Percentiles rank a stretch among this genome's conserved stretches.
phyloP scores from a whole-genome alignment of 2,888 invertebrate species.

The Pristionchus fissidentatus region DNA sequence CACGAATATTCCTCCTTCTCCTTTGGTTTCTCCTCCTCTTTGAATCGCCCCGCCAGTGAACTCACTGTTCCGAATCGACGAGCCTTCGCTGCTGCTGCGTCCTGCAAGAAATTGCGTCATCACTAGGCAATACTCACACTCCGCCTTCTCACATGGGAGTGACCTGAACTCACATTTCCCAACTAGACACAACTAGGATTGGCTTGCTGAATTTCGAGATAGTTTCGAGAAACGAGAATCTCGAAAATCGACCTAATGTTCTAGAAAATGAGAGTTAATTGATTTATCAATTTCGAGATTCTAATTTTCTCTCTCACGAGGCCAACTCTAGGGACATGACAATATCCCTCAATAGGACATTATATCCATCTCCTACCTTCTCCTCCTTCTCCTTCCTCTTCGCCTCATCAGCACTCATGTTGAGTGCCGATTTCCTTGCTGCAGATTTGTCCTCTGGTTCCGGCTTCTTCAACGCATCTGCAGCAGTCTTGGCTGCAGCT shows the following conservation, averaged over 20 bases:
- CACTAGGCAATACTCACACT: neutral
- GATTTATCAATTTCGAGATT: too few species aligned
- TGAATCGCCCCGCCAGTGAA: slow-evolving; percentile 63
- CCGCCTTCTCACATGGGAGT: too few species aligned
- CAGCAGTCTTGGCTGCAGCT: slow-evolving; percentile 10
- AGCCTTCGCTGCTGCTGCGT: slow-evolving; percentile 64
- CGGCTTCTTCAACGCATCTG: slow-evolving; percentile 21
- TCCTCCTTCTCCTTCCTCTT: slow-evolving; percentile 65
- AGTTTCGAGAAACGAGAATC: too few species aligned
- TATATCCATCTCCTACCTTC: slow-evolving; percentile 52
- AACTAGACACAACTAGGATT: neutral
- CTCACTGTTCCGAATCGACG: slow-evolving; percentile 65
- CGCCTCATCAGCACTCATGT: slow-evolving; percentile 72
- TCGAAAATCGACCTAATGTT: too few species aligned
- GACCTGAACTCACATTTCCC: neutral
- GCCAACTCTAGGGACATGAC: too few species aligned
- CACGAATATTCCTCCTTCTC: slow-evolving; percentile 37
- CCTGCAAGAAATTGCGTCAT: slow-evolving; percentile 51
- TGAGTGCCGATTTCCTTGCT: slow-evolving; percentile 68
- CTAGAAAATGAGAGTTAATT: slow-evolving; percentile 27
- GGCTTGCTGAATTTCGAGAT: too few species aligned
- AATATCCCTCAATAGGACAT: slow-evolving; percentile 5
- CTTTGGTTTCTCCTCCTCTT: slow-evolving; percentile 50
- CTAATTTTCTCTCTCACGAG: too few species aligned
- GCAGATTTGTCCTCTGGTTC: slow-evolving; percentile 67